Percentiles rank a stretch among this genome's conserved stretches.
phyloP scores from a whole-genome alignment of 37 sponge, comb jelly and placozoan genomes.

The Cladorhizidae sp. region DNA sequence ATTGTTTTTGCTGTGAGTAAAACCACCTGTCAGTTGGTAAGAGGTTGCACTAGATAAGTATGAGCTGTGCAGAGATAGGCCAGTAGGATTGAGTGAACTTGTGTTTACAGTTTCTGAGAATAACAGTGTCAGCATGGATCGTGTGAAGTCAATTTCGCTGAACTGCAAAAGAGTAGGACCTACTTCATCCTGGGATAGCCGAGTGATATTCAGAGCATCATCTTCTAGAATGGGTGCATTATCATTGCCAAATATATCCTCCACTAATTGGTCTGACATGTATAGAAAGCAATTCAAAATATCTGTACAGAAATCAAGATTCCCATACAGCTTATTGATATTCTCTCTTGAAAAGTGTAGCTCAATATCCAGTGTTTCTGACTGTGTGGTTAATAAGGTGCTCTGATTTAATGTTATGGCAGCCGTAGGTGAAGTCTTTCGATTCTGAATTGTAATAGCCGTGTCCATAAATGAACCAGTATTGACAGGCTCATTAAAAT shows the following conservation, averaged over 20 bases:
- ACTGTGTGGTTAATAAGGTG: constrained; percentile 16
- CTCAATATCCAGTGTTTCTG: constrained; percentile 29
- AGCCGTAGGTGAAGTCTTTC: neutral
- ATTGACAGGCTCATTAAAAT: constrained; percentile 79
- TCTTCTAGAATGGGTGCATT: constrained; percentile 16
- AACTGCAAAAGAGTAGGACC: constrained; percentile 47
- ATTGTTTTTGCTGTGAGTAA: constrained; percentile 33
- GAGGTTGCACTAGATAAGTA: constrained; percentile 7
- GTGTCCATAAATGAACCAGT: constrained; percentile 11
- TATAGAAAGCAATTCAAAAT: constrained; percentile 58
- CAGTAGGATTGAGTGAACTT: constrained; percentile 46
- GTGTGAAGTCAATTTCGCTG: constrained; percentile 50
- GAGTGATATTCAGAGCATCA: constrained; percentile 42
- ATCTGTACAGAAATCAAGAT: constrained; percentile 61
- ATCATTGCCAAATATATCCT: constrained; percentile 67
- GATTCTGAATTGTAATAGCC: constrained; percentile 55
- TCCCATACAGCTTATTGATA: constrained; percentile 49
- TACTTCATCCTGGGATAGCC: constrained; percentile 38
- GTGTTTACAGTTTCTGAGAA: constrained; percentile 84
- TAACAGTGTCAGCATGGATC: constrained; percentile 60
- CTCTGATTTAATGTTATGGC: constrained; percentile 44
- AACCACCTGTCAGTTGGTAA: constrained; percentile 60
- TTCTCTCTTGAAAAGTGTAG: constrained; percentile 47
- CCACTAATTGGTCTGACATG: constrained; percentile 8
- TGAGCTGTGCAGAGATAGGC: constrained; percentile 58